Conservation (phyloP, 2,113 vertebrate genomes). For the Passer domesticus region DNA sequence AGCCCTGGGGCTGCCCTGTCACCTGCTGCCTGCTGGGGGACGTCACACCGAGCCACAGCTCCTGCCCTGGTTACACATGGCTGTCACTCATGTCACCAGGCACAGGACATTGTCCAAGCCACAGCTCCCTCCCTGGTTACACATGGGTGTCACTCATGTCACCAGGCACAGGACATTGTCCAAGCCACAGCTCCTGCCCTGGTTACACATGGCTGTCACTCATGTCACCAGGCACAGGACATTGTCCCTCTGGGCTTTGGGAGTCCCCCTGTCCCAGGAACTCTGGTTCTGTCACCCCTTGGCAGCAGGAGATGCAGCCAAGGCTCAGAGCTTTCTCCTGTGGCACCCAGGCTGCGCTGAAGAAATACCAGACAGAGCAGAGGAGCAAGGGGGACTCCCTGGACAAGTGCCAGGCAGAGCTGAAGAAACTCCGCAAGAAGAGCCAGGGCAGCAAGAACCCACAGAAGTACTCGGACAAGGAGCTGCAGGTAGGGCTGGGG, state of each 20-base stretch:
- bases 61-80: rapidly evolving
- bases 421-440: slow-evolving; percentile 97
- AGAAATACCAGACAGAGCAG: slow-evolving; percentile 97
- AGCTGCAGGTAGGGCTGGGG: slow-evolving; percentile 84
- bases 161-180: no score
- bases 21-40: rapidly evolving
- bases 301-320: rapidly evolving
- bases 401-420: slow-evolving; percentile 94
- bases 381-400: slow-evolving; percentile 92
- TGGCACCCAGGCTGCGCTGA: slow-evolving; percentile 86
- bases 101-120: background rate
- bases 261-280: background rate
- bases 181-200: no score
- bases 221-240: no score
- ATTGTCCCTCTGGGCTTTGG: rapidly evolving
- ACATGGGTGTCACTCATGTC: no score
- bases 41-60: rapidly evolving
- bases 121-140: no score
- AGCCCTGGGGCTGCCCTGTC: rapidly evolving
- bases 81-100: rapidly evolving
- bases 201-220: no score
- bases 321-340: background rate
- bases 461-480: slow-evolving; percentile 96
- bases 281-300: background rate
- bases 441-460: slow-evolving; percentile 99